Evolutionary conservation across 2,797 vertebrate species (phyloP), one percentile per base, ranked within the genome.

Genomic region (Phyllotis vaccarum): DNA sequence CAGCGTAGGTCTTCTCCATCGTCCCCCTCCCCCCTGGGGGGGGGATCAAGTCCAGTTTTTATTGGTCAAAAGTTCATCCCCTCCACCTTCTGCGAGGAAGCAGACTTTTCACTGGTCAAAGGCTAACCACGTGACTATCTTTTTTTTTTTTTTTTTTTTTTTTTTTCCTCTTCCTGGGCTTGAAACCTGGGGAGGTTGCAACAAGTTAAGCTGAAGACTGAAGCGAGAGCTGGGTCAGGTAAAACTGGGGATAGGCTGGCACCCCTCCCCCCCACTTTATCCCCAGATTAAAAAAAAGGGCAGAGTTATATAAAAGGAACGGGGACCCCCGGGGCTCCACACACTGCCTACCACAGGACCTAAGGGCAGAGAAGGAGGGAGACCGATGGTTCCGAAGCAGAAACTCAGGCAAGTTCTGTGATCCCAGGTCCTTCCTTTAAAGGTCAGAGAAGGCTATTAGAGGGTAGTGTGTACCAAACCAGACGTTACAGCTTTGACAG

Each of bases 41-140:
- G 78, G 27, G 27, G 8, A 81, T 85, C 56, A 56, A 66, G 27
- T 34, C 24, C 52, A 34, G 54, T 43, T 76, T 56, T 92, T 31
- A 97, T 96, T 97, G 97, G 97, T 58, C 79, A 24, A 82, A 97
- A 97, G 97, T 97, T 97, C 81, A 29, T 60, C 81, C 62, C 22
- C 37, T n/a, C 91, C 95, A 37, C 96, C 95, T 94, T 80, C 27
- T 90, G 29, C 64, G 16, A 62, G 81, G 74, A 93, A 82, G 4
- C 60, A 16, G 79, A 6, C 82, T 95, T 74, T n/a, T 85, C 52
- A 97, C 96, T 97, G 97, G 97, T 17, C 90, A 43, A 11, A 0
- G 0, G 3, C 19, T 0, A 46, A 76, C 85, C 97, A 97, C 92
- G 56, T 97, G 95, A 81, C 75, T 5, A 54, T 16, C 16, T 56